Conservation (phyloP, 2,113 vertebrate genomes). For the Diadophis punctatus region DNA sequence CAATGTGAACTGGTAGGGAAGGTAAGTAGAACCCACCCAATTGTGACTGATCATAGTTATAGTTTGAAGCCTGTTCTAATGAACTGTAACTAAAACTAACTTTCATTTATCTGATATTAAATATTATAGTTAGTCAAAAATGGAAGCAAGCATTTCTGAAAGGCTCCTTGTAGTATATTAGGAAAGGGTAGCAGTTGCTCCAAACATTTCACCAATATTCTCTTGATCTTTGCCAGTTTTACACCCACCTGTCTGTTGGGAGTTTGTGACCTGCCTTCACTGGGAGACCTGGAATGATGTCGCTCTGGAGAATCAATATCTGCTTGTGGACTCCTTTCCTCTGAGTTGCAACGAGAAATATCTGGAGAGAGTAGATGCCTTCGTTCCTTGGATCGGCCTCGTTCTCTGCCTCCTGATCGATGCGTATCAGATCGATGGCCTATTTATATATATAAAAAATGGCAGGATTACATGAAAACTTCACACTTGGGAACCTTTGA, state of each 20-base stretch:
- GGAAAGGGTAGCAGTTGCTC: not conserved
- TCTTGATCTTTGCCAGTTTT: not conserved
- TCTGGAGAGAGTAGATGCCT: constrained; percentile 94
- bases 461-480: no score
- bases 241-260: constrained; percentile 77
- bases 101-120: no score
- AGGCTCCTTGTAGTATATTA: not conserved
- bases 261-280: constrained; percentile 75
- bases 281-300: constrained; percentile 82
- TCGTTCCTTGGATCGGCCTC: constrained; percentile 93
- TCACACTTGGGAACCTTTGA: not conserved
- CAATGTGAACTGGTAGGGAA: no score
- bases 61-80: not conserved
- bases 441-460: constrained; percentile 44
- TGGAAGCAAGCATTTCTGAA: not conserved
- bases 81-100: not conserved
- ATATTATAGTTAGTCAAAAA: not conserved
- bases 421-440: constrained; percentile 81
- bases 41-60: not conserved
- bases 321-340: constrained; percentile 81
- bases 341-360: constrained; percentile 92
- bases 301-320: constrained; percentile 79
- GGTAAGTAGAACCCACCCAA: no score
- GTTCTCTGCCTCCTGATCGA: constrained; percentile 81
- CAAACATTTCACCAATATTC: not conserved